Evolutionary conservation across 1,140 invertebrate genomes (phyloP).

Genomic region (Zaprionus camerounensis): DNA sequence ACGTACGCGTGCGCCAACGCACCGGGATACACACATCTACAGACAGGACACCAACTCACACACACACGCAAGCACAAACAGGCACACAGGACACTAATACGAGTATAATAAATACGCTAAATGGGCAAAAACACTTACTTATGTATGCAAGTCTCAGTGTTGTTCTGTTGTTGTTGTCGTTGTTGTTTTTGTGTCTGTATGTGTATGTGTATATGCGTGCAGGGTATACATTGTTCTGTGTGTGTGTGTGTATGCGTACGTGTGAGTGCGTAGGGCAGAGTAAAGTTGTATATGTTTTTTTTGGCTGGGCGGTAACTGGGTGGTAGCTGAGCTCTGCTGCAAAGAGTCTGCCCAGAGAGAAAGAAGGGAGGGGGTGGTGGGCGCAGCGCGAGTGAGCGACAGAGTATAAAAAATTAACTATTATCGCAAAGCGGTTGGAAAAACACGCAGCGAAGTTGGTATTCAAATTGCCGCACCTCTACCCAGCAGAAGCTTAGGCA

Average conservation of each 20-base stretch:
- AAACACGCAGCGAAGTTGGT: conserved; percentile 70
- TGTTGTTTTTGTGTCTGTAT: background rate
- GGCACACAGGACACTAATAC: conserved; percentile 47
- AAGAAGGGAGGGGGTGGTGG: background rate
- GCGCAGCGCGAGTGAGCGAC: background rate
- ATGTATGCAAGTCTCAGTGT: conserved; percentile 21
- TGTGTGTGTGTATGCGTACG: background rate
- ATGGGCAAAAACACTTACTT: conserved; percentile 72
- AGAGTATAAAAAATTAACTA: conserved; percentile 74
- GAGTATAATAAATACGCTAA: conserved; percentile 75
- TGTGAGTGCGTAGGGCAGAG: conserved; percentile 13
- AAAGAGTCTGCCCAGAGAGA: background rate
- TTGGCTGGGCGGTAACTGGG: background rate
- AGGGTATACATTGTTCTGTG: background rate
- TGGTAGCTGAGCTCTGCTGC: background rate
- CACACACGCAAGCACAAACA: conserved; percentile 15
- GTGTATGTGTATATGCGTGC: background rate
- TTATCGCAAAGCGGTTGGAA: conserved; percentile 80
- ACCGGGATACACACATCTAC: conserved; percentile 27
- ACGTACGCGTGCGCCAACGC: conserved; percentile 70
- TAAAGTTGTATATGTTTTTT: conserved; percentile 4
- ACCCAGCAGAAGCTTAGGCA: background rate
- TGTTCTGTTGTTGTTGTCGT: background rate
- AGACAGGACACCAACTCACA: conserved; percentile 13
- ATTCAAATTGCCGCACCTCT: conserved; percentile 78